Evolutionary conservation across 1,140 invertebrate genomes (phyloP).

Genomic region (Caenorhabditis elegans): DNA sequence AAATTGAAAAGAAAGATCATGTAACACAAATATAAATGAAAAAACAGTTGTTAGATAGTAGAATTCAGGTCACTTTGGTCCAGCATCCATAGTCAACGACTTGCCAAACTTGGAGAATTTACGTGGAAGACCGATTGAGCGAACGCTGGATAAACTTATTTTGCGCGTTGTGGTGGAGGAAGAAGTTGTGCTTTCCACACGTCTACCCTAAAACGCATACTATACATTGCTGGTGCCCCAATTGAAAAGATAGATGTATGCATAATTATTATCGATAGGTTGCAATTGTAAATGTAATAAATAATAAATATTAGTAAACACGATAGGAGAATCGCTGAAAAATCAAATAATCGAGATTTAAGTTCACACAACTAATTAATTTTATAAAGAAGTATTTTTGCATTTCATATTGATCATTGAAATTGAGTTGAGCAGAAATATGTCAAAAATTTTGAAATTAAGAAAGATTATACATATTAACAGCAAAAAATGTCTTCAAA

Average conservation of each 20-base stretch:
- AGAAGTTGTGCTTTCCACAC: constrained; percentile 36
- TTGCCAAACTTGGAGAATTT: constrained; percentile 62
- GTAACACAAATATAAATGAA: neutral
- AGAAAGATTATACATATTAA: no score
- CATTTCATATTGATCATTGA: no score
- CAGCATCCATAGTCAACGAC: constrained; percentile 60
- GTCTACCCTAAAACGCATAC: constrained; percentile 26
- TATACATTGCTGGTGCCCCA: constrained; percentile 33
- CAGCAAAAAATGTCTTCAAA: no score
- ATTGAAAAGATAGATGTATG: constrained; percentile 16
- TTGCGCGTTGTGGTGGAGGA: constrained; percentile 51
- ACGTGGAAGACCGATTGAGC: constrained; percentile 61
- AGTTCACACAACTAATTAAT: no score
- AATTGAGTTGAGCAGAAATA: no score
- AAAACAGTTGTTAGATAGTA: neutral
- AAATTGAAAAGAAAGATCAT: neutral
- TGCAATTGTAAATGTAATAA: neutral
- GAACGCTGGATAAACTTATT: constrained; percentile 62
- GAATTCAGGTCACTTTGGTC: constrained; percentile 23
- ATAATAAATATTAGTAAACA: neutral
- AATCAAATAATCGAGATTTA: no score
- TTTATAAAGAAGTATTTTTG: no score
- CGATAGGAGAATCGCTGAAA: neutral
- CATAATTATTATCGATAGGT: neutral
- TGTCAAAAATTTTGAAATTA: no score